Evolutionary conservation across 2,888 invertebrate species (phyloP), one percentile per base, ranked within the genome.

Genomic region (Eupithecia centaureata): DNA sequence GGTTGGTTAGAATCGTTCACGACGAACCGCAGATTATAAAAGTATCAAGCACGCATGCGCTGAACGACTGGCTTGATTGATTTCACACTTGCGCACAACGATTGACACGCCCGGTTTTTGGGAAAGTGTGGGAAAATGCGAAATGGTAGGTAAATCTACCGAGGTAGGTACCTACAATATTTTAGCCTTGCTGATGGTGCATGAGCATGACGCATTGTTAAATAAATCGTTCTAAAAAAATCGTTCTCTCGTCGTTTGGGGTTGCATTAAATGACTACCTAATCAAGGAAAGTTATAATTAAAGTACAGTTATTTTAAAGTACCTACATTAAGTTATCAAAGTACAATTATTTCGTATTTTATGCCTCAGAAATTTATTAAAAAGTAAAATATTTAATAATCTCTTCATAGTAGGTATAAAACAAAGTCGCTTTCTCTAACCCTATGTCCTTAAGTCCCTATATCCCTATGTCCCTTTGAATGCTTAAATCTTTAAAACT

Each of bases 11-110:
- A n/a, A 22, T 32, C 32, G 12, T 30, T 27, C 54, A 25, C 30
- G 18, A 18, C 7, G 27, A 56, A 35, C 35, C 22, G 62, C 66
- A 66, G 66, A 62, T n/a, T 51, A 66, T 15, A 66, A 65, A 65
- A 22, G 18, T 18, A 35, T 35, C 15, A 38, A 47, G 47, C 18
- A 57, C 66, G 66, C 66, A 35, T 66, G 66, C 66, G 66, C 56
- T 33, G 18, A 22, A 32, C 32, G 57, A 32, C 18, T 30, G 22
- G 32, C 57, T 57, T 33, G 57, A 57, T 57, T 57, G 57, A 57
- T 57, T 57, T 57, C 57, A 57, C 57, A 33, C 32, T 33, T 57
- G 57, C 57, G 57, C 57, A 57, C 18, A 33, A 18, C 10, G 32
- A 32, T 57, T 33, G 57, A 57, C 57, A 57, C 57, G 32, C 57